These are phyloP conservation scores for Crotalus helleri DNA, from an alignment of 2,113 vertebrate genomes.

Conservation along the genomic window DNA sequence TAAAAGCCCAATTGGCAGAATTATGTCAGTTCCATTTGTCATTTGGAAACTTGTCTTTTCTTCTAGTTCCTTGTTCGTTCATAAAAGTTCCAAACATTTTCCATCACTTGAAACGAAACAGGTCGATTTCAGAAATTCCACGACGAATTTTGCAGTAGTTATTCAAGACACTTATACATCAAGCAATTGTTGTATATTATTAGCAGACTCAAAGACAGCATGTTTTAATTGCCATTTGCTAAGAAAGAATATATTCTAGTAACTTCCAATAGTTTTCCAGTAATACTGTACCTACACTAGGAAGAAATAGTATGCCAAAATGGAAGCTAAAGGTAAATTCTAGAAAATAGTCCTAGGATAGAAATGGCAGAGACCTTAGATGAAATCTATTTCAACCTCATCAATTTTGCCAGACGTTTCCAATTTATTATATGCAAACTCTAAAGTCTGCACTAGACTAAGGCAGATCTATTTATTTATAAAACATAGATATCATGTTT, in stretches of 20 bases:
- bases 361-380: background rate
- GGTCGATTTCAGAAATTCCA: background rate
- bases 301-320: background rate
- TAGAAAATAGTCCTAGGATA: background rate
- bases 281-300: background rate
- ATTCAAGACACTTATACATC: too few species aligned
- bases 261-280: background rate
- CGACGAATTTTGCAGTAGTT: background rate
- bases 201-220: background rate
- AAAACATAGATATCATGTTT: background rate
- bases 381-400: background rate
- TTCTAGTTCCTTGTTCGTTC: background rate
- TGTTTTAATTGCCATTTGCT: background rate
- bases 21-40: background rate
- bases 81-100: background rate
- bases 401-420: background rate
- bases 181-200: background rate
- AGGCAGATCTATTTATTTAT: background rate
- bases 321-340: background rate
- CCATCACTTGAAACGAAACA: background rate
- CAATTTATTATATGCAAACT: background rate
- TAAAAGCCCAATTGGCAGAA: constrained; percentile 20
- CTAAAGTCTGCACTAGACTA: background rate
- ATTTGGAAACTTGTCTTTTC: constrained; percentile 10
- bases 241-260: background rate